phyloP scores from a whole-genome alignment of 23 tunicate genomes.

The Ciona savignyi region DNA sequence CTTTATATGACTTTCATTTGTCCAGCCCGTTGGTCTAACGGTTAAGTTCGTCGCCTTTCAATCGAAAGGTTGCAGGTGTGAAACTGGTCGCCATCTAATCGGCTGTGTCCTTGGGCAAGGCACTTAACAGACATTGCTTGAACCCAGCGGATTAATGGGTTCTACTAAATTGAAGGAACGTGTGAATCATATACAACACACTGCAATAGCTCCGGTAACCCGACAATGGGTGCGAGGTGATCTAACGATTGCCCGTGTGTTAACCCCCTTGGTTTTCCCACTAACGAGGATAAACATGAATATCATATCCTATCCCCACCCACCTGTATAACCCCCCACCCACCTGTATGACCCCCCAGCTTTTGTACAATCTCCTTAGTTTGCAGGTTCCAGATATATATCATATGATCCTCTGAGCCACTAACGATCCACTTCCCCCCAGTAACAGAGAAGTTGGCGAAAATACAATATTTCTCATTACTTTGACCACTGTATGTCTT shows the following conservation, averaged over 20 bases:
- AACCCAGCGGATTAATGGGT: too few species aligned
- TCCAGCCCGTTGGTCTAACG: slow-evolving; percentile 69
- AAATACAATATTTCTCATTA: slow-evolving; percentile 92
- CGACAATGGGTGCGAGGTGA: too few species aligned
- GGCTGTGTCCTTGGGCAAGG: too few species aligned
- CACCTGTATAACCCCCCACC: too few species aligned
- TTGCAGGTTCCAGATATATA: slow-evolving; percentile 95
- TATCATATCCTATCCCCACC: too few species aligned
- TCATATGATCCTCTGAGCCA: slow-evolving; percentile 85
- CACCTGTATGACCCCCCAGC: slow-evolving; percentile 88
- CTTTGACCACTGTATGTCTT: slow-evolving; percentile 92
- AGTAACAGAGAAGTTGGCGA: slow-evolving; percentile 98
- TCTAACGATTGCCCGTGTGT: slow-evolving; percentile 78
- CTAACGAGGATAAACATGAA: slow-evolving; percentile 83
- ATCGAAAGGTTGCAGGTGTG: too few species aligned
- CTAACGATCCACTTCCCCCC: slow-evolving; percentile 99
- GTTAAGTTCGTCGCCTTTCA: too few species aligned
- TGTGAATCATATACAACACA: too few species aligned
- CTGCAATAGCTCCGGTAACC: too few species aligned
- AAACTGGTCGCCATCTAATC: too few species aligned
- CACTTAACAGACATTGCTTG: too few species aligned
- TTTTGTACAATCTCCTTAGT: slow-evolving; percentile 95
- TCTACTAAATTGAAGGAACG: too few species aligned
- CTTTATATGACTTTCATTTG: slow-evolving; percentile 92
- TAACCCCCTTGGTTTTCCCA: slow-evolving; percentile 78